Base-by-base conservation (phyloP, 2,888 invertebrate species). In the Pterostichus madidus region DNA sequence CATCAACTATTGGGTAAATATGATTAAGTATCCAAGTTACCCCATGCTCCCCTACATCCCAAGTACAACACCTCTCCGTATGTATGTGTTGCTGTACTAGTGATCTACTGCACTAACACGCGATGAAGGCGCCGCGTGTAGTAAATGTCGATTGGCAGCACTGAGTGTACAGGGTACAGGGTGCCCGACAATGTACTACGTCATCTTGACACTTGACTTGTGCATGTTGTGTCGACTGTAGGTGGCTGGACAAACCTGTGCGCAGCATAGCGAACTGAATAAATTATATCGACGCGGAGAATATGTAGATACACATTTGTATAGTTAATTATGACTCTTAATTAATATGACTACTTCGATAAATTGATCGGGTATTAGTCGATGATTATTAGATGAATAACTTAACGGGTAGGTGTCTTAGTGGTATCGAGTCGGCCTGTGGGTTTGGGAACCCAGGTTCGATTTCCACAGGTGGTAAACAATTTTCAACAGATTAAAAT, bases 61-160 rank as follows among this genome's bases (percentile, higher is more conserved):
- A n/a, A 46, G 46, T 46, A 46, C 0, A 52, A 7, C 52, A 13
- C n/a, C n/a, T n/a, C 3, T n/a, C 1, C 39, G 39, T 39, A 8
- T 39, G 5, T 39, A 8, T 39, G 39, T 61, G 35, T 68, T 2
- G 24, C 7, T 71, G 71, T 71, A 71, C 39, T 44, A 71, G 44
- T 71, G 71, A 71, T 71, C 71, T 71, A 71, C 15, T 71, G 71
- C 71, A 17, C 71, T 71, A 44, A 46, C 71, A 71, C 46, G 71
- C 71, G 6, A 46, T 17, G 44, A 8, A 71, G 44, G 71, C 39
- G 71, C 15, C 59, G 59, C 53, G 15, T n/a, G 56, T 56, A 4
- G 13, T 56, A 11, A 56, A 56, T 56, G 56, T 15, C 59, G 59
- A 59, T 13, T 49, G 49, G 11, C 49, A 13, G 13, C 53, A 53